Evolutionary conservation across 2,797 vertebrate species (phyloP).

Genomic region (Choloepus didactylus): DNA sequence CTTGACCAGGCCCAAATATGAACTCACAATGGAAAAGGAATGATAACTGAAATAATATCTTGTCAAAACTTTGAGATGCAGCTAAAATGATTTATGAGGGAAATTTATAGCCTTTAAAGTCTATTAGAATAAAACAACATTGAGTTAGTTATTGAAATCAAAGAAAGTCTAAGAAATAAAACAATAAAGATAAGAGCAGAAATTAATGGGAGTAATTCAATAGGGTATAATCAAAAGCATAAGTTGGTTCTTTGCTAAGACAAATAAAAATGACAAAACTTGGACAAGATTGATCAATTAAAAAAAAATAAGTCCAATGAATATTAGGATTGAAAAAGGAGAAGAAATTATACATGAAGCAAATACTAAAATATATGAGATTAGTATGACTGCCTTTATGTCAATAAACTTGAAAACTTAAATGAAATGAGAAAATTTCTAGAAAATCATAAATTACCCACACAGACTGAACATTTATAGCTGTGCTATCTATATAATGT

Average conservation of each 20-base stretch:
- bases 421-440: neutral
- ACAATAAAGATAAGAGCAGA: neutral
- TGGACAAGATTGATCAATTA: neutral
- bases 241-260: neutral
- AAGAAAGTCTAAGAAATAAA: slow-evolving; percentile 29
- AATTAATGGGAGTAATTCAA: neutral
- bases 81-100: neutral
- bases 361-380: slow-evolving; percentile 22
- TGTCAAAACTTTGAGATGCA: neutral
- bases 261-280: neutral
- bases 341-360: neutral
- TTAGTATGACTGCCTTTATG: neutral
- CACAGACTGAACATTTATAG: neutral
- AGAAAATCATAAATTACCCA: neutral
- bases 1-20: neutral
- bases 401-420: slow-evolving; percentile 29
- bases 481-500: neutral
- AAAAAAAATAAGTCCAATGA: neutral
- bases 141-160: neutral
- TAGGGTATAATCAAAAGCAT: neutral
- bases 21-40: slow-evolving; percentile 16
- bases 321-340: neutral
- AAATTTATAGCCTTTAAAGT: slow-evolving; percentile 18
- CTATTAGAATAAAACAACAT: slow-evolving; percentile 37
- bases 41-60: neutral